Evolutionary conservation across 1,140 invertebrate genomes (phyloP).

Genomic region (Philotrypesis tridentata): DNA sequence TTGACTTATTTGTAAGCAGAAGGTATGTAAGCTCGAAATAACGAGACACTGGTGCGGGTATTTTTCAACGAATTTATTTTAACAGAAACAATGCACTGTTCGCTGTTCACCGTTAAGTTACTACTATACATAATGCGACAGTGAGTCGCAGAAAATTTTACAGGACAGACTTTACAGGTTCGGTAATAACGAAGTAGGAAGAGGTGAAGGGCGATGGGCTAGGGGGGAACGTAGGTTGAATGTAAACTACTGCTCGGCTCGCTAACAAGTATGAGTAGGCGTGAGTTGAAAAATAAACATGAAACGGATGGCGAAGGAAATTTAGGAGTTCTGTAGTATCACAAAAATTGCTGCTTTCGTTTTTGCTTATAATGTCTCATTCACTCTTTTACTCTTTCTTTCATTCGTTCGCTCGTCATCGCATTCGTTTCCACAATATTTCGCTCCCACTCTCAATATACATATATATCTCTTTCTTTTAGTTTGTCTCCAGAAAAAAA

Average conservation of each 20-base stretch:
- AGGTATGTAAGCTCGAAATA: background rate
- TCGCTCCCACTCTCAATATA: background rate
- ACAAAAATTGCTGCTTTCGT: slow-evolving; percentile 67
- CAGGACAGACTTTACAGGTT: slow-evolving; percentile 66
- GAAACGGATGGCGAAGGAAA: slow-evolving; percentile 52
- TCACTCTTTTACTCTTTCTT: slow-evolving; percentile 48
- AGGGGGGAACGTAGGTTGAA: slow-evolving; percentile 43
- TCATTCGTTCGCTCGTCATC: slow-evolving; percentile 40
- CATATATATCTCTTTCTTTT: background rate
- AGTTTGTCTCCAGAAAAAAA: background rate
- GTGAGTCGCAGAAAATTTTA: slow-evolving; percentile 69
- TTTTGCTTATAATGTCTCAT: slow-evolving; percentile 42
- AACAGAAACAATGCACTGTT: slow-evolving; percentile 73
- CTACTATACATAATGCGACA: slow-evolving; percentile 72
- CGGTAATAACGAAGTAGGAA: slow-evolving; percentile 46
- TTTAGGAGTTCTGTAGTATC: slow-evolving; percentile 64
- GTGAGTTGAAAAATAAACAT: slow-evolving; percentile 34
- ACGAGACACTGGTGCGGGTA: slow-evolving; percentile 20
- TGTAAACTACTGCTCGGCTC: slow-evolving; percentile 34
- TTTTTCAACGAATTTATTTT: slow-evolving; percentile 72
- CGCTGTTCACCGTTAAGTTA: slow-evolving; percentile 70
- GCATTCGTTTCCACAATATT: background rate
- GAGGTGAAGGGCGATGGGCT: slow-evolving; percentile 40
- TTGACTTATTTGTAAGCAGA: background rate
- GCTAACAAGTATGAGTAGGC: slow-evolving; percentile 22